These are phyloP conservation scores for Cantharis lateralis DNA, from an alignment of 2,888 invertebrate genomes.

Conservation along the genomic window DNA sequence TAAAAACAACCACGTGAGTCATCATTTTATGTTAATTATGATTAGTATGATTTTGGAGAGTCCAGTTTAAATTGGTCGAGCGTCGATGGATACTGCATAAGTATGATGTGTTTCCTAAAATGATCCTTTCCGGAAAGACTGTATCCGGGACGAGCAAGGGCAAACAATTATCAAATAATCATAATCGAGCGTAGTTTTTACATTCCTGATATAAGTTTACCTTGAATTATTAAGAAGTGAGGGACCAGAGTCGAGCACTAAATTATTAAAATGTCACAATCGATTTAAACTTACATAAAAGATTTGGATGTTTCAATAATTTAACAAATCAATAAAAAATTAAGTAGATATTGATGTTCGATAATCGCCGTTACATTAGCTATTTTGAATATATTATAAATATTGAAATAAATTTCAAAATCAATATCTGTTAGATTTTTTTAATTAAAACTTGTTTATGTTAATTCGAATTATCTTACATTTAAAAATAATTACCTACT, in stretches of 20 bases:
- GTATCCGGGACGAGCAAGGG: constrained; percentile 10
- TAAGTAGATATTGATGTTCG: background rate
- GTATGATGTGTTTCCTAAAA: background rate
- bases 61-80: background rate
- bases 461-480: background rate
- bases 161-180: constrained; percentile 7
- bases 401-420: background rate
- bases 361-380: background rate
- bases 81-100: background rate
- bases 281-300: constrained; percentile 3
- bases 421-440: background rate
- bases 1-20: constrained; percentile 13
- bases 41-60: background rate
- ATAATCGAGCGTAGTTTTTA: constrained; percentile 1
- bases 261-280: constrained; percentile 24
- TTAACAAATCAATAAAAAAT: background rate
- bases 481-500: background rate
- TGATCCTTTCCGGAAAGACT: background rate
- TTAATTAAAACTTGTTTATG: background rate
- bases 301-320: background rate
- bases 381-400: background rate
- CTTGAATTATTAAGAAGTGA: constrained; percentile 29
- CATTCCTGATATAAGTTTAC: constrained; percentile 24
- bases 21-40: background rate
- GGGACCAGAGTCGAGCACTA: constrained; percentile 14